Base-by-base conservation (phyloP, 2,888 invertebrate species). In the Ypsolopha scabrella region DNA sequence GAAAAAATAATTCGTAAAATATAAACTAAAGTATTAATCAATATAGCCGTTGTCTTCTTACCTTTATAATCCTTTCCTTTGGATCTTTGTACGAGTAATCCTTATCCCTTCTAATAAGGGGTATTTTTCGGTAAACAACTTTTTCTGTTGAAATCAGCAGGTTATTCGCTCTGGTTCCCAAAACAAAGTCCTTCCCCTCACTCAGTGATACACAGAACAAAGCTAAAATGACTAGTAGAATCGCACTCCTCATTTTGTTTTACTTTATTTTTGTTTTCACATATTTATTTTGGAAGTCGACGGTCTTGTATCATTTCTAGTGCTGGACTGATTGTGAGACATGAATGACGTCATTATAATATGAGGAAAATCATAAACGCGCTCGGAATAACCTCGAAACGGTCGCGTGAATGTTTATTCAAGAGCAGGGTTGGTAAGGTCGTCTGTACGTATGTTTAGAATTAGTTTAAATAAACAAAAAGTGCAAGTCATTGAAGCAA, bases 51-150 rank as follows among this genome's bases (percentile, higher is more conserved):
- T 24, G 24, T 24, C 24, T 24, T 24, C 58, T 62, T 65, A 80
- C 82, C 75, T 80, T 82, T 52, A 82, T 82, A 63, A 75, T 65
- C 60, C 81, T 68, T 52, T 74, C 66, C 57, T 80, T 76, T 2
- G 72, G 54, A 64, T 82, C 82, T 14, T 64, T 65, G 55, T 80
- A 82, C 39, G 58, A 61, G 54, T 80, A 82, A 63, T 80, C 81
- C 62, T 82, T 80, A 55, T 80, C 80, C 54, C 80, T 66, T 55
- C 58, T 72, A 58, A 76, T 64, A 6, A 82, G 62, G 35, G 75
- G 76, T 54, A 80, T 63, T 38, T 60, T 63, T 37, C 62, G 63
- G 51, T 66, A 68, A 49, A 69, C 65, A 51, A 82, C 62, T 69
- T 77, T 82, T 52, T 78, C 71, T 9, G 82, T 82, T 6, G 76